Evolutionary conservation across 2,113 vertebrate species (phyloP).

Genomic region (Parus major): DNA sequence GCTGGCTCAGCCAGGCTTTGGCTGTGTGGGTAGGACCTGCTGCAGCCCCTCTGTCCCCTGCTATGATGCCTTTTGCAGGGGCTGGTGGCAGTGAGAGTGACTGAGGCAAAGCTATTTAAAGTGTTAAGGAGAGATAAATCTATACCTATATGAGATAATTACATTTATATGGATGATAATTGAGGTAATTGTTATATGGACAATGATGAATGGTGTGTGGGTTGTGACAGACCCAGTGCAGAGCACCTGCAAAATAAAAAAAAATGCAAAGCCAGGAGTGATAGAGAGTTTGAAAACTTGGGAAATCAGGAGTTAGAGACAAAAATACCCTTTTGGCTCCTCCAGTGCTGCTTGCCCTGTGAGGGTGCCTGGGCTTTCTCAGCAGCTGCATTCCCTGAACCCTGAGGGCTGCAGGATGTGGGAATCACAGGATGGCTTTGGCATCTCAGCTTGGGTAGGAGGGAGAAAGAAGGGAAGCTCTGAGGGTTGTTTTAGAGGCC

Average conservation of each 20-base stretch:
- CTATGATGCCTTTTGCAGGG: neutral
- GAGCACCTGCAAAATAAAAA: neutral
- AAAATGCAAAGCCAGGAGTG: neutral
- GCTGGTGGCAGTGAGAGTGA: neutral
- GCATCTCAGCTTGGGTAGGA: neutral
- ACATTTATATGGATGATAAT: neutral
- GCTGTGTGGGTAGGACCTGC: neutral
- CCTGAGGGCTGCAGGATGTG: neutral
- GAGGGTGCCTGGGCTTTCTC: neutral
- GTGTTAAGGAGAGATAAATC: neutral
- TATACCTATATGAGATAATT: neutral
- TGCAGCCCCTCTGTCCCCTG: neutral
- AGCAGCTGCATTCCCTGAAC: neutral
- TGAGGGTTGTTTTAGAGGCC: neutral
- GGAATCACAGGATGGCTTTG: neutral
- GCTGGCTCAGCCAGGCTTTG: neutral
- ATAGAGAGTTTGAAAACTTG: neutral
- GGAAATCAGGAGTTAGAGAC: neutral
- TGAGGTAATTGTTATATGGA: neutral
- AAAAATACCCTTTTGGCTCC: neutral
- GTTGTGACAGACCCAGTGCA: neutral
- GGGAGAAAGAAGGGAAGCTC: neutral
- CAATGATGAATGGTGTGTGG: neutral
- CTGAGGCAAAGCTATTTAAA: neutral
- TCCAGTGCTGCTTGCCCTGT: neutral